phyloP scores from a whole-genome alignment of 1,140 invertebrate species.

The Camponotus floridanus region DNA sequence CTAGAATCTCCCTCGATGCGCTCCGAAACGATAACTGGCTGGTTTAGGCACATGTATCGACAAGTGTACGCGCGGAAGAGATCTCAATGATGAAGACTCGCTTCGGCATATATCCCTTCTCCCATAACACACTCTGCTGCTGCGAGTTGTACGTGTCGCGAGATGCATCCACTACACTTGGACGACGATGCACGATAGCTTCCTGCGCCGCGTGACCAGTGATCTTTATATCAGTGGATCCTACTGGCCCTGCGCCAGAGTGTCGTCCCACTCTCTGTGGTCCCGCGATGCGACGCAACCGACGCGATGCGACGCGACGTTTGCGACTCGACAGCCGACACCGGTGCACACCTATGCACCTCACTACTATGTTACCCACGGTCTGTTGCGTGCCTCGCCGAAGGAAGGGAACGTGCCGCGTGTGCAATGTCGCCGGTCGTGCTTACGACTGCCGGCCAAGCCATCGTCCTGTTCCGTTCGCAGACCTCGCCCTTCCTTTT shows the following conservation, averaged over 20 bases:
- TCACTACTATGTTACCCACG: neutral
- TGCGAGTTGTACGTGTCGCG: neutral
- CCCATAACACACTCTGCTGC: conserved; percentile 18
- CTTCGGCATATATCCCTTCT: conserved; percentile 4
- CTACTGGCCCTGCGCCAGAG: conserved; percentile 73
- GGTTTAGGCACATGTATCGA: conserved; percentile 46
- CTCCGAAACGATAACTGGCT: neutral
- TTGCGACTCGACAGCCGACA: conserved; percentile 29
- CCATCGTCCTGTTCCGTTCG: conserved; percentile 64
- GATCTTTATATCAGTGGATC: conserved; percentile 76
- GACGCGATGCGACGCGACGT: conserved; percentile 6
- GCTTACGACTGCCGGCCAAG: conserved; percentile 60
- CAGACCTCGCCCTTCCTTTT: conserved; percentile 66
- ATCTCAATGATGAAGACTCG: conserved; percentile 23
- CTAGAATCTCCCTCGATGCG: conserved; percentile 39
- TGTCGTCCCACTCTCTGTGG: conserved; percentile 67
- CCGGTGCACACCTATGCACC: conserved; percentile 31
- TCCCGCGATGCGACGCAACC: conserved; percentile 43
- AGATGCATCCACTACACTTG: conserved; percentile 71
- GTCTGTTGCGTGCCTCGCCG: neutral
- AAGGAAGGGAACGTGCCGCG: neutral
- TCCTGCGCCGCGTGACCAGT: conserved; percentile 57
- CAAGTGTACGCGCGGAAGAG: conserved; percentile 14
- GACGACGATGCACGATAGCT: conserved; percentile 69
- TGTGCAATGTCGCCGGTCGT: conserved; percentile 66